Conservation (phyloP, 2,113 vertebrate genomes). For the Symphodus melops region DNA sequence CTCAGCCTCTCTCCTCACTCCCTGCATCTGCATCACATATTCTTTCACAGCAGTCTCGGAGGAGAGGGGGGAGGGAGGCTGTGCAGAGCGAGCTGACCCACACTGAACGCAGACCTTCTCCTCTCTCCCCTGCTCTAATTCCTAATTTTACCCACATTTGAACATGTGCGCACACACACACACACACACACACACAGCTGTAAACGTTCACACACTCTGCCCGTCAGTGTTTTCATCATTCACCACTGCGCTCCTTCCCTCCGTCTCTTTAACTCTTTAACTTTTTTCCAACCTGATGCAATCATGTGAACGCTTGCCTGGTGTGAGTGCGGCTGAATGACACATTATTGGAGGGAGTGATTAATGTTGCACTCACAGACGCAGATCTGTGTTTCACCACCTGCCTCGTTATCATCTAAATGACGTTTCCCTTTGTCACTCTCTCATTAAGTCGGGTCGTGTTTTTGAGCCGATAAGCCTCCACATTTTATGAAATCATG, state of each 20-base stretch:
- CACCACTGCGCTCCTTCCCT: slow-evolving; percentile 16
- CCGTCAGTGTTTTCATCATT: slow-evolving; percentile 9
- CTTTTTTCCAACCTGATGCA: slow-evolving; percentile 32
- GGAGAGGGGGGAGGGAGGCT: slow-evolving; percentile 64
- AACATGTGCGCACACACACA: slow-evolving; percentile 16
- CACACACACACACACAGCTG: neutral
- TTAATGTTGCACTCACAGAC: neutral
- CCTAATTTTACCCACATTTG: slow-evolving; percentile 64
- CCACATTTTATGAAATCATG: slow-evolving; percentile 8
- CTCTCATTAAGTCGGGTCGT: slow-evolving; percentile 17
- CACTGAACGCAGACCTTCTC: slow-evolving; percentile 57
- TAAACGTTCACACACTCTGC: slow-evolving; percentile 17
- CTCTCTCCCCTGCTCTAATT: slow-evolving; percentile 59
- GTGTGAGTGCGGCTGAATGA: slow-evolving; percentile 11
- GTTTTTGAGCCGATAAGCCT: slow-evolving; percentile 15
- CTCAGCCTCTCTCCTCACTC: slow-evolving; percentile 57
- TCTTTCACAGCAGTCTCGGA: slow-evolving; percentile 76
- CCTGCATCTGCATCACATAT: slow-evolving; percentile 76
- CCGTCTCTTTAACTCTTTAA: slow-evolving; percentile 22
- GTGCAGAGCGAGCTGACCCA: slow-evolving; percentile 67
- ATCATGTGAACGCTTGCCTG: slow-evolving; percentile 15
- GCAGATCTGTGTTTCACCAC: slow-evolving; percentile 11
- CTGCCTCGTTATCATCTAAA: slow-evolving; percentile 30
- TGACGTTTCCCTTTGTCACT: neutral
- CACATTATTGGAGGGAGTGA: slow-evolving; percentile 5